These are phyloP conservation scores for Scomber japonicus DNA, from an alignment of 2,113 vertebrate species.

Conservation along the genomic window DNA sequence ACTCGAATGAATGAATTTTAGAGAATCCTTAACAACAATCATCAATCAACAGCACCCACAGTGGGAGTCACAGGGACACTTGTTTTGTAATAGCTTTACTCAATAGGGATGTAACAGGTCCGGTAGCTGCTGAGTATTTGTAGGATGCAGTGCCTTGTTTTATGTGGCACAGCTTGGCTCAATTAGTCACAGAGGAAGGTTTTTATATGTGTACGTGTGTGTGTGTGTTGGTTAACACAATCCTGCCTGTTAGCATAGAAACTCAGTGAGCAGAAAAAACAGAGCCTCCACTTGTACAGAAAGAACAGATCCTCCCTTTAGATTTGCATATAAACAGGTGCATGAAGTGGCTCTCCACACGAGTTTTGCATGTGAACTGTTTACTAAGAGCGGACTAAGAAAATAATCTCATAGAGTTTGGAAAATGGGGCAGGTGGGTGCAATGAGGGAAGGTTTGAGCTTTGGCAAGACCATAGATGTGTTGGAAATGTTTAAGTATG, in stretches of 20 bases:
- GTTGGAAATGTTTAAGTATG: too few species aligned
- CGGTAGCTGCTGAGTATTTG: neutral
- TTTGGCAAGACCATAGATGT: too few species aligned
- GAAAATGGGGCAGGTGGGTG: neutral
- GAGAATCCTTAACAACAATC: neutral
- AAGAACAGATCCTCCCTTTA: neutral
- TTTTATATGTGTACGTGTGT: conserved; percentile 1
- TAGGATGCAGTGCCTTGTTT: conserved; percentile 14
- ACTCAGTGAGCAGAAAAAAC: neutral
- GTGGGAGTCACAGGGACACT: conserved; percentile 5
- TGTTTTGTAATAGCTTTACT: neutral
- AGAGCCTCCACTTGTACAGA: neutral
- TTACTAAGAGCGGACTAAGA: neutral
- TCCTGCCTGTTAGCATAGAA: conserved; percentile 5
- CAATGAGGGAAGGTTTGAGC: too few species aligned
- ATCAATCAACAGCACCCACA: neutral
- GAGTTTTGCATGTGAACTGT: neutral
- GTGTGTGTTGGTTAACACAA: conserved; percentile 22
- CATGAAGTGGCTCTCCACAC: neutral
- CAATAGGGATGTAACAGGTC: neutral
- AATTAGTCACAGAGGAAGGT: conserved; percentile 25
- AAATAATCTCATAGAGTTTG: neutral
- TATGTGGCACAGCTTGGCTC: conserved; percentile 13
- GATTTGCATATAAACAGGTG: neutral
- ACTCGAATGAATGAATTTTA: neutral